Evolutionary conservation across 1,140 invertebrate species (phyloP).

Genomic region (Pemphigus obesinymphae): DNA sequence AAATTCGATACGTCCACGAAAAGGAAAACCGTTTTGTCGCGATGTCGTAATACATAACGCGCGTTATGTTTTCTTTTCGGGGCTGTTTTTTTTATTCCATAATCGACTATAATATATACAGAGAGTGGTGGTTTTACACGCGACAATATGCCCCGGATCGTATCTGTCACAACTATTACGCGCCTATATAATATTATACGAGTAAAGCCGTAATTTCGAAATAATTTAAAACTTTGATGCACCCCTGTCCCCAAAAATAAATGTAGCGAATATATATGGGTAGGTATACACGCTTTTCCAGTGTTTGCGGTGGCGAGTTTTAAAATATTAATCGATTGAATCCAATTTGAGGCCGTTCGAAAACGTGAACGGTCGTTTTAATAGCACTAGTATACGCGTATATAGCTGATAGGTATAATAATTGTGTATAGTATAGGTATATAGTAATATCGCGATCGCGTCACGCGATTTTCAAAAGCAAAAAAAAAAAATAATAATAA

Average conservation of each 20-base stretch:
- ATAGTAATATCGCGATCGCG: neutral
- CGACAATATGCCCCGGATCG: neutral
- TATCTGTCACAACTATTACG: neutral
- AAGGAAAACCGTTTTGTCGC: constrained; percentile 36
- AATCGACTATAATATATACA: neutral
- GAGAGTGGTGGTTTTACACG: neutral
- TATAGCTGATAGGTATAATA: too few species aligned
- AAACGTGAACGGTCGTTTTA: neutral
- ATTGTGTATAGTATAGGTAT: too few species aligned
- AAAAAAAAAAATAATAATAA: neutral
- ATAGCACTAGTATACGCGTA: neutral
- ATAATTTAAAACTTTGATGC: neutral
- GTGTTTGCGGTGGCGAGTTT: neutral
- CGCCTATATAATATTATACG: too few species aligned
- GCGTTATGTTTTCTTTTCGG: neutral
- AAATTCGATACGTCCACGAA: constrained; percentile 28
- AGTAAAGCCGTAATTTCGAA: neutral
- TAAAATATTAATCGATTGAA: constrained; percentile 20
- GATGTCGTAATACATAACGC: neutral
- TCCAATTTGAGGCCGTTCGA: neutral
- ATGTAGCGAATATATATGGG: neutral
- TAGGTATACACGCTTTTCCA: neutral
- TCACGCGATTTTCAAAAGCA: constrained; percentile 17
- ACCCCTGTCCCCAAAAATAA: neutral
- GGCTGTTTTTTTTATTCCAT: neutral